Base-by-base conservation (phyloP, 2,797 vertebrate genomes). In the Anisognathus igniventris region DNA sequence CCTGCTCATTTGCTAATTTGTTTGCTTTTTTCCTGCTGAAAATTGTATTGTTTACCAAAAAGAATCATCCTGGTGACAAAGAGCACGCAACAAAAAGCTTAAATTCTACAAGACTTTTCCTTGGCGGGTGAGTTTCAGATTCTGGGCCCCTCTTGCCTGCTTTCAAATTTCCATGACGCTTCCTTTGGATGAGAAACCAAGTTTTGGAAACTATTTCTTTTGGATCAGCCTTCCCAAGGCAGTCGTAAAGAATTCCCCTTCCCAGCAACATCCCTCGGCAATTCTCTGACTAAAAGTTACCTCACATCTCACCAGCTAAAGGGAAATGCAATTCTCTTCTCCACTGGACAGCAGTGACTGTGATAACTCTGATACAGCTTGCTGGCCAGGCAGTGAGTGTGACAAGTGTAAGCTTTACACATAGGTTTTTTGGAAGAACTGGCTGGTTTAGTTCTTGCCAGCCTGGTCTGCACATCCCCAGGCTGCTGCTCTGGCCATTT, bases 81-180 rank as follows among this genome's bases (percentile, higher is more conserved):
- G 90, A 88, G 47, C 74, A 86, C 3, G 9, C 70, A 90, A 88
- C 51, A 88, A 75, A 96, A 81, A 76, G 66, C 77, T 80, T 67
- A 47, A 86, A 89, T 42, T 66, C 72, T 93, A 91, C 56, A 92
- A 82, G 87, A 71, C n/a, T 86, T 96, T 47, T 79, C 86, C 68
- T 85, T 90, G 76, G 78, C 23, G 20, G 65, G 37, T 0, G 19
- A 90, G 62, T 56, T 95, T 76, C 56, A 48, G 66, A 95, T 93
- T 92, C 70, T 76, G 95, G 93, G 95, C 91, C 93, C 78, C 91
- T 91, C 87, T 93, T 48, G 44, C 82, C 64, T 76, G 82, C 92
- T 88, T 92, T 92, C 81, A 91, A 93, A 86, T 97, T 96, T 96
- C 95, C 95, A 93, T 94, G 95, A 95, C 95, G 96, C 93, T 94